Conservation (phyloP, 2,797 vertebrate genomes). For the Diplodus sargus region DNA sequence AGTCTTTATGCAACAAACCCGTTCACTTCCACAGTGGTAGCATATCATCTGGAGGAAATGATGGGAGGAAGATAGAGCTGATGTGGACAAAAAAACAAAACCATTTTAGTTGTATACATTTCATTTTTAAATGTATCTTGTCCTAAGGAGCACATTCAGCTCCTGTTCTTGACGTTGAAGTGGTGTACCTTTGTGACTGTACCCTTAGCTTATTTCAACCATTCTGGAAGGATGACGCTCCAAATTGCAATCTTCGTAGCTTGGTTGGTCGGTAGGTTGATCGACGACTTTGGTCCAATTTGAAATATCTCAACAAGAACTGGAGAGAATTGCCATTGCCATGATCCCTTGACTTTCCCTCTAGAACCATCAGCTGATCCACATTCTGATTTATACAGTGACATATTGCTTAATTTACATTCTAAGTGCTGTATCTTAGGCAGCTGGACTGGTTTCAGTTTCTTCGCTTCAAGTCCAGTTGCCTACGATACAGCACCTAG, state of each 20-base stretch:
- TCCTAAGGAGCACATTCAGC: neutral
- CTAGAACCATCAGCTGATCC: neutral
- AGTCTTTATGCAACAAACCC: slow-evolving; percentile 26
- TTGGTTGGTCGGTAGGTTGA: neutral
- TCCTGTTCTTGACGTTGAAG: slow-evolving; percentile 4
- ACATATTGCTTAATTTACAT: neutral
- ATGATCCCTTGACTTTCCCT: neutral
- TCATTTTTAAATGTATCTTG: slow-evolving; percentile 6
- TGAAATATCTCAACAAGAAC: neutral
- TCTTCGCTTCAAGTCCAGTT: too few species aligned
- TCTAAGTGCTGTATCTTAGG: too few species aligned
- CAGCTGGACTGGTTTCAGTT: too few species aligned
- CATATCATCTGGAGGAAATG: slow-evolving; percentile 40
- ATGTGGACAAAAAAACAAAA: slow-evolving; percentile 20
- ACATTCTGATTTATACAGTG: neutral
- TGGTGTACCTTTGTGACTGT: neutral
- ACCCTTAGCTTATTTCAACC: neutral
- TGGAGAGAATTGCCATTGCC: neutral
- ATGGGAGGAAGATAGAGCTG: neutral
- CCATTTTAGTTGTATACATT: neutral
- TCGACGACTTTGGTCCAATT: neutral
- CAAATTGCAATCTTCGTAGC: neutral
- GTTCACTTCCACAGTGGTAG: slow-evolving; percentile 8
- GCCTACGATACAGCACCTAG: too few species aligned
- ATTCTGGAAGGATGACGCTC: neutral